Conservation (phyloP, 2,113 vertebrate species). For the Uropsilus gracilis region DNA sequence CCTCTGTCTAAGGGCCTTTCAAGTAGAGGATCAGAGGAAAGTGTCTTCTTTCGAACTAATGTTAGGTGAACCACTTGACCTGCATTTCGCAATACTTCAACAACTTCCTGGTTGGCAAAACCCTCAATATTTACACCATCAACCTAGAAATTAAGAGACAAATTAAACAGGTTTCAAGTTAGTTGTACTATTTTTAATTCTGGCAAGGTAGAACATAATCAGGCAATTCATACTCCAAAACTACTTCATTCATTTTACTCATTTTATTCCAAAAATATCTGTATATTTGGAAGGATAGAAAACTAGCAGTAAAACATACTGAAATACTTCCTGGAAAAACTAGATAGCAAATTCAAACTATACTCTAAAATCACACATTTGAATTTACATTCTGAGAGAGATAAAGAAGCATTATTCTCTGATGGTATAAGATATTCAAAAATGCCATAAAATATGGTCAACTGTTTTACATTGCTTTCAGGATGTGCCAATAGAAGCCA, state of each 20-base stretch:
- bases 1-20: slow-evolving; percentile 88
- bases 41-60: slow-evolving; percentile 88
- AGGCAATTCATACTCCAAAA: background rate
- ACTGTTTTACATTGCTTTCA: background rate
- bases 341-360: slow-evolving; percentile 11
- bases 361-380: background rate
- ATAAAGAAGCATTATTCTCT: background rate
- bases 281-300: background rate
- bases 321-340: background rate
- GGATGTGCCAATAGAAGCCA: background rate
- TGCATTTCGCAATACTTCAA: slow-evolving; percentile 91
- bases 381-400: background rate
- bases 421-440: background rate
- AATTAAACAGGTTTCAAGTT: background rate
- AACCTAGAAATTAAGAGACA: slow-evolving; percentile 84
- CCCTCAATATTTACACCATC: slow-evolving; percentile 93
- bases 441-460: background rate
- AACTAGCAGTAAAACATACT: background rate
- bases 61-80: slow-evolving; percentile 91
- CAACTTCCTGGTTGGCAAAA: slow-evolving; percentile 93
- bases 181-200: background rate
- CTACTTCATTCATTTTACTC: background rate
- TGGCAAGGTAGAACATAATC: background rate
- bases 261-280: slow-evolving; percentile 1
- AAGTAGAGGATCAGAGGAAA: slow-evolving; percentile 7